These are phyloP conservation scores for Phthorimaea operculella DNA, from an alignment of 1,140 invertebrate species.

Conservation along the genomic window DNA sequence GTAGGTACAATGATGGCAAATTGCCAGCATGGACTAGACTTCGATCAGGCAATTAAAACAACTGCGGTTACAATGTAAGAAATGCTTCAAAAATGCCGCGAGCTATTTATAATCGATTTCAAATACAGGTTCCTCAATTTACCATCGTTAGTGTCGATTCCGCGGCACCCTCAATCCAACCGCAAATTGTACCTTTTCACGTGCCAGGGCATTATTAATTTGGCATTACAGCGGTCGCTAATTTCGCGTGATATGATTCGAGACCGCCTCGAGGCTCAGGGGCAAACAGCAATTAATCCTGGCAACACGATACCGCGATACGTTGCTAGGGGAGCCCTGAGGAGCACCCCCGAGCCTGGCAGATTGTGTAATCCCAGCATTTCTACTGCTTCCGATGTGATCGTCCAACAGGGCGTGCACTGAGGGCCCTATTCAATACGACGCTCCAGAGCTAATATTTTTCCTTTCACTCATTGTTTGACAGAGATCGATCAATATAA, in stretches of 20 bases:
- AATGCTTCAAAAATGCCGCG: no score
- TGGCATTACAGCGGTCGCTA: slow-evolving; percentile 52
- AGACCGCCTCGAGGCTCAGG: slow-evolving; percentile 37
- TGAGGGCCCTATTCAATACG: slow-evolving; percentile 19
- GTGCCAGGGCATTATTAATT: slow-evolving; percentile 43
- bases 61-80: no score
- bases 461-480: slow-evolving; percentile 42
- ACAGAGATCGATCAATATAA: slow-evolving; percentile 5
- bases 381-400: slow-evolving; percentile 58
- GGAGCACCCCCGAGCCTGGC: slow-evolving; percentile 27
- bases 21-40: no score
- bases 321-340: slow-evolving; percentile 25
- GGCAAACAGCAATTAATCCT: slow-evolving; percentile 51
- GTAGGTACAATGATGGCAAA: no score
- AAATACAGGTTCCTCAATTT: neutral
- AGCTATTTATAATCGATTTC: neutral
- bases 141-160: neutral
- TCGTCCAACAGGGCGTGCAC: slow-evolving; percentile 33
- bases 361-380: slow-evolving; percentile 60
- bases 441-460: slow-evolving; percentile 33
- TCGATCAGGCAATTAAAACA: no score
- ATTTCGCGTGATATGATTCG: slow-evolving; percentile 52
- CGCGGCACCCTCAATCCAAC: neutral
- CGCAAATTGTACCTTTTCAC: slow-evolving; percentile 3
- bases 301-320: slow-evolving; percentile 38